Conservation (phyloP, 1,140 invertebrate species). For the Pemphigus obesinymphae region DNA sequence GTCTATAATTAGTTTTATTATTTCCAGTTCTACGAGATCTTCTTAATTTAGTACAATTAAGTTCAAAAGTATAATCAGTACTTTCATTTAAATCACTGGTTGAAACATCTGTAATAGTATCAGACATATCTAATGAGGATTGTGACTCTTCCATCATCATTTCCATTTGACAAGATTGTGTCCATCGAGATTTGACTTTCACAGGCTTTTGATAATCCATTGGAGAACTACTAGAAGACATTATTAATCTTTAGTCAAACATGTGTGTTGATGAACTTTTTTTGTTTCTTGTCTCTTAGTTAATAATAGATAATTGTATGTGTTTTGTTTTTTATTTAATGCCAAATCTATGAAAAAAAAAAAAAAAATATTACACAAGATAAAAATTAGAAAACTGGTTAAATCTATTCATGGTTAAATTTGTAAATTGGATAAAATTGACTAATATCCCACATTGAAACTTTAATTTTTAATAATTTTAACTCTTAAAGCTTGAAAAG, state of each 20-base stretch:
- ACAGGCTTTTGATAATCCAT: slow-evolving; percentile 59
- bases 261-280: not conserved
- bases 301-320: too few species aligned
- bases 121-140: slow-evolving; percentile 29
- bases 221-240: slow-evolving; percentile 15
- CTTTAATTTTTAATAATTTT: too few species aligned
- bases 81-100: slow-evolving; percentile 17
- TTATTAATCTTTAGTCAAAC: not conserved
- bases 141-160: slow-evolving; percentile 55
- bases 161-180: slow-evolving; percentile 76
- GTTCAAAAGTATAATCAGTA: not conserved
- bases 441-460: too few species aligned
- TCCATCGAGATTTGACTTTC: slow-evolving; percentile 84
- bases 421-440: too few species aligned
- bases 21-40: not conserved
- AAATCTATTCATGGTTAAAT: too few species aligned
- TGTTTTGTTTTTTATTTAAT: not conserved
- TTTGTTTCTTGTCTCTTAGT: not conserved
- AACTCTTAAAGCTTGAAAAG: too few species aligned
- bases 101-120: not conserved
- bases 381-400: too few species aligned
- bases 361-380: not conserved
- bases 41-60: not conserved
- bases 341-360: not conserved
- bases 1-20: not conserved